Evolutionary conservation across 1,140 invertebrate species (phyloP).

Genomic region (Camponotus vicinus): DNA sequence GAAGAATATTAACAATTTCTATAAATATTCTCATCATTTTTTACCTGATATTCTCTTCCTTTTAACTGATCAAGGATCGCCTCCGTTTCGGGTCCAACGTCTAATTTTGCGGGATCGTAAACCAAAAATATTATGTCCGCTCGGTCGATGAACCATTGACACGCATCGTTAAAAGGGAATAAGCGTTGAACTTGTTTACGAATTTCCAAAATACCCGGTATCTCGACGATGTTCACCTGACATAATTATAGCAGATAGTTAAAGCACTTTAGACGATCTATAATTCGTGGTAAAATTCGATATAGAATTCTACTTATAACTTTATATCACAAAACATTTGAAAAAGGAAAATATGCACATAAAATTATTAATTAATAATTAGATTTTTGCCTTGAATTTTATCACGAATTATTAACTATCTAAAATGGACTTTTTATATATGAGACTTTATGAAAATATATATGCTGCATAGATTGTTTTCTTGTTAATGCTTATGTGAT

Average conservation of each 20-base stretch:
- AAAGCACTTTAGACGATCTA: neutral
- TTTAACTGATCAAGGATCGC: conserved; percentile 97
- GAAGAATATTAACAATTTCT: neutral
- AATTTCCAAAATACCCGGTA: conserved; percentile 97
- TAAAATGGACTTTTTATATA: neutral
- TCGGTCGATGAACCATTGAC: conserved; percentile 98
- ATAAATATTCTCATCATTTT: neutral
- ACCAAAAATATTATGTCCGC: conserved; percentile 98
- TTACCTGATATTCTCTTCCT: conserved; percentile 95
- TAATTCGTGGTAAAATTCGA: too few species aligned
- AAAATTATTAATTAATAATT: too few species aligned
- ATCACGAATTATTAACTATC: too few species aligned
- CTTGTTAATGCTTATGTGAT: neutral
- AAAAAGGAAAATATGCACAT: too few species aligned
- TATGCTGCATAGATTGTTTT: neutral
- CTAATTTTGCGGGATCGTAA: conserved; percentile 97
- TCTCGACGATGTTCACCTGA: conserved; percentile 98
- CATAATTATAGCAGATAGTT: neutral
- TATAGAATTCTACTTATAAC: too few species aligned
- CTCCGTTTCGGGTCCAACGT: conserved; percentile 97
- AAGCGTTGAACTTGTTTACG: conserved; percentile 96
- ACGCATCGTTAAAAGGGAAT: conserved; percentile 98
- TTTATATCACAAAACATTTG: too few species aligned
- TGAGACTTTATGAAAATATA: neutral
- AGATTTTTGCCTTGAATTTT: too few species aligned